A percentile compares a stretch with the other conserved stretches of the same genome.
phyloP scores from a whole-genome alignment of 2,888 invertebrate genomes.

The Epistrophella euchroma region DNA sequence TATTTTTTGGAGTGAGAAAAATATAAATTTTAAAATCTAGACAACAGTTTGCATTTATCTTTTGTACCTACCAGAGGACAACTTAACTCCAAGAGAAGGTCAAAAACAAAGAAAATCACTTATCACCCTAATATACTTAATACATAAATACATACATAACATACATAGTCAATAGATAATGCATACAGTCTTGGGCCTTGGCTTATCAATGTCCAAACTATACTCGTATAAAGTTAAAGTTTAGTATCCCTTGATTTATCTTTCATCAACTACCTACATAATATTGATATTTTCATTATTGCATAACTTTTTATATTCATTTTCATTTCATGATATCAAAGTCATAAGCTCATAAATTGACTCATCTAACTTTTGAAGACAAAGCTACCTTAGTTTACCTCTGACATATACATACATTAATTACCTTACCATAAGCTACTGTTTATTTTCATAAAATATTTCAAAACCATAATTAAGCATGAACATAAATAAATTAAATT shows the following conservation, averaged over 20 bases:
- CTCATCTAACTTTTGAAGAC: background rate
- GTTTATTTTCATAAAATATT: background rate
- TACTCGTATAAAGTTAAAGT: no score
- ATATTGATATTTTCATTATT: background rate
- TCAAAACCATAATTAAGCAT: constrained; percentile 1
- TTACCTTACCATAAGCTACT: background rate
- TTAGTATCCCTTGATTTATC: background rate
- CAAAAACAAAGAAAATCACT: no score
- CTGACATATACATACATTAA: background rate
- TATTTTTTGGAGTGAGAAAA: no score
- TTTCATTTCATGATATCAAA: background rate
- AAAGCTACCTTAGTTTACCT: background rate
- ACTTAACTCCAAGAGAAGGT: no score
- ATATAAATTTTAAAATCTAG: no score
- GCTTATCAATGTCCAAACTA: background rate
- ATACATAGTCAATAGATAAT: no score
- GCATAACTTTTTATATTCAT: background rate
- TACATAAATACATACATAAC: no score
- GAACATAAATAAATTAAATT: background rate
- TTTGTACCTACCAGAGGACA: no score
- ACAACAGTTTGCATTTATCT: no score
- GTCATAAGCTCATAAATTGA: background rate
- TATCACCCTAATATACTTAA: no score
- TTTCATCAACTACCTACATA: background rate
- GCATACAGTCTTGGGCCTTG: background rate